These are phyloP conservation scores for Cryptocheilus praepositus DNA, from an alignment of 2,888 invertebrate genomes.

Conservation along the genomic window DNA sequence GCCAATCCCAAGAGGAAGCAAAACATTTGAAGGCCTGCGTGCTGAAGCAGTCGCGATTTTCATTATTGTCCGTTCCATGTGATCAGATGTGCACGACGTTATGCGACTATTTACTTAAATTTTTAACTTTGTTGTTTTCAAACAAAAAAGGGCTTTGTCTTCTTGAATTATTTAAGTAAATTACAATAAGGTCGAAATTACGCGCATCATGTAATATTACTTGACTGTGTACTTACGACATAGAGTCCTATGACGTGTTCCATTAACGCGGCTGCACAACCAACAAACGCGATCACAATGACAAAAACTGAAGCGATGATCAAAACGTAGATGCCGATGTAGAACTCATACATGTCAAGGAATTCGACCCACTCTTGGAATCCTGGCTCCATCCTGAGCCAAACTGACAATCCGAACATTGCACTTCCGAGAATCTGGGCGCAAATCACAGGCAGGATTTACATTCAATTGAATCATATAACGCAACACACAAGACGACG, in stretches of 20 bases:
- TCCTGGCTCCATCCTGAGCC: slow-evolving; percentile 88
- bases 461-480: slow-evolving; percentile 23
- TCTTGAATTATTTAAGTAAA: too few species aligned
- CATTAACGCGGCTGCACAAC: slow-evolving; percentile 89
- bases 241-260: slow-evolving; percentile 83
- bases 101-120: too few species aligned
- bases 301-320: slow-evolving; percentile 83
- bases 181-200: too few species aligned
- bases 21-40: slow-evolving; percentile 83
- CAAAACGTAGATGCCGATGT: slow-evolving; percentile 89
- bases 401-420: slow-evolving; percentile 86
- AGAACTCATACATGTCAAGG: slow-evolving; percentile 85
- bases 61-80: not conserved
- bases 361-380: slow-evolving; percentile 89
- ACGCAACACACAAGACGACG: slow-evolving; percentile 27
- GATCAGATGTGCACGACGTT: not conserved
- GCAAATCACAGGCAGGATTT: not conserved
- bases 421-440: slow-evolving; percentile 85
- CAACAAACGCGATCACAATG: slow-evolving; percentile 86
- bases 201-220: too few species aligned
- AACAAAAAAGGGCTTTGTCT: too few species aligned
- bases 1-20: slow-evolving; percentile 83
- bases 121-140: too few species aligned
- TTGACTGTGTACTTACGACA: slow-evolving; percentile 82
- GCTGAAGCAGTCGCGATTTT: slow-evolving; percentile 75